phyloP scores from a whole-genome alignment of 1,140 invertebrate genomes.

The Paramacrobiotus metropolitanus region DNA sequence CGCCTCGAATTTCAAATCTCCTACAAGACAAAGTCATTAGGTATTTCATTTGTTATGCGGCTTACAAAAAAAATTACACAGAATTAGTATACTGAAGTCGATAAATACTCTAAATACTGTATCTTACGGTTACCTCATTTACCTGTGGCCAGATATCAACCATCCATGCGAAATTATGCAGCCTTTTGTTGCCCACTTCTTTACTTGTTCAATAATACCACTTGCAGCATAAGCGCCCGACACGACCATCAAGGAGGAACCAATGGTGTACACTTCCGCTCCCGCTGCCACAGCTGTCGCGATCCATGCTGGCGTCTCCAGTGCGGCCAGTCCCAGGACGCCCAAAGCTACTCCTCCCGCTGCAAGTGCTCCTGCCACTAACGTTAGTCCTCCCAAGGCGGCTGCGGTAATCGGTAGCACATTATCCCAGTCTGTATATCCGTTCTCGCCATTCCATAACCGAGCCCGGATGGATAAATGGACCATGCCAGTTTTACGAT shows the following conservation, averaged over 20 bases:
- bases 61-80: too few relatives aligned
- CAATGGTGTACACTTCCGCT: not conserved
- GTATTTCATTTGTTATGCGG: too few relatives aligned
- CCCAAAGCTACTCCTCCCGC: not conserved
- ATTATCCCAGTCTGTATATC: not conserved
- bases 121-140: too few relatives aligned
- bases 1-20: not conserved
- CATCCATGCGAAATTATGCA: not conserved
- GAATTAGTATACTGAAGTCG: too few relatives aligned
- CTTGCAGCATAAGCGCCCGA: not conserved
- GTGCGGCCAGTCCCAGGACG: not conserved
- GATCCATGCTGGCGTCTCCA: not conserved
- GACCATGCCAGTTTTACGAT: not conserved
- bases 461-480: not conserved
- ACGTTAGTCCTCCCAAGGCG: not conserved
- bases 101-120: too few relatives aligned
- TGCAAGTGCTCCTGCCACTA: not conserved
- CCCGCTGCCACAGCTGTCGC: not conserved
- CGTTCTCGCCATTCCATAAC: slow-evolving; percentile 1
- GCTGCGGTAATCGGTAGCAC: not conserved
- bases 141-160: not conserved
- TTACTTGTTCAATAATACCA: not conserved
- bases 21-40: too few relatives aligned
- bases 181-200: not conserved
- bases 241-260: not conserved